phyloP scores from a whole-genome alignment of 2,797 vertebrate genomes.

The Protosalanx chinensis region DNA sequence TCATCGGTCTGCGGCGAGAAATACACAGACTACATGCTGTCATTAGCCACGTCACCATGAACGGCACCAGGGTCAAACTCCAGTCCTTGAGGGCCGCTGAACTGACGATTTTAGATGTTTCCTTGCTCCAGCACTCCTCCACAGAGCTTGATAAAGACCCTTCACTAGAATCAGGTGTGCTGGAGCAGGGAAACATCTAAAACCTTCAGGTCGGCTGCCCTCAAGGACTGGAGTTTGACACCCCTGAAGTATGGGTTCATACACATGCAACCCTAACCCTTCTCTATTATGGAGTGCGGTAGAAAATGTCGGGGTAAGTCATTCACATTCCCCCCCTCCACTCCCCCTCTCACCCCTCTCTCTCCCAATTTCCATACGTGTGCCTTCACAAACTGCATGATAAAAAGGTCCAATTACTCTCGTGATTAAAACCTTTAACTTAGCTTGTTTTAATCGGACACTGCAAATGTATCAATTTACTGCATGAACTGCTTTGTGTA shows the following conservation, averaged over 20 bases:
- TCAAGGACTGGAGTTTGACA: too few relatives aligned
- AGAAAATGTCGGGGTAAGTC: background rate
- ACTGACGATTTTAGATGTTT: too few relatives aligned
- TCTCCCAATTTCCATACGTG: slow-evolving; percentile 23
- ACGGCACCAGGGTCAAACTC: background rate
- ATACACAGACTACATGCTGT: slow-evolving; percentile 46
- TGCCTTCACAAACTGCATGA: slow-evolving; percentile 43
- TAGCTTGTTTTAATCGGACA: slow-evolving; percentile 33
- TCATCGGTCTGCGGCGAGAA: slow-evolving; percentile 81
- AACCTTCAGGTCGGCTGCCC: too few relatives aligned
- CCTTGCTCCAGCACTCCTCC: too few relatives aligned
- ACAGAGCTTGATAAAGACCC: too few relatives aligned
- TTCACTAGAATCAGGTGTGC: too few relatives aligned
- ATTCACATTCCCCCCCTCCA: background rate
- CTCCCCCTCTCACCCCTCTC: background rate
- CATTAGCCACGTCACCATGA: slow-evolving; percentile 14
- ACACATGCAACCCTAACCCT: background rate
- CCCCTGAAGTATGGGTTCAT: background rate
- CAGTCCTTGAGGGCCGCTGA: too few relatives aligned
- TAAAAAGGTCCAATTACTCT: slow-evolving; percentile 57
- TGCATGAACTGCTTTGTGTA: slow-evolving; percentile 49
- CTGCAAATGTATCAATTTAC: slow-evolving; percentile 54
- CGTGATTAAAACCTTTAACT: slow-evolving; percentile 55
- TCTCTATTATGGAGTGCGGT: background rate
- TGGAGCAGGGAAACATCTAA: too few relatives aligned